Evolutionary conservation across 2,888 invertebrate genomes (phyloP).

Genomic region (Pollenia labialis): DNA sequence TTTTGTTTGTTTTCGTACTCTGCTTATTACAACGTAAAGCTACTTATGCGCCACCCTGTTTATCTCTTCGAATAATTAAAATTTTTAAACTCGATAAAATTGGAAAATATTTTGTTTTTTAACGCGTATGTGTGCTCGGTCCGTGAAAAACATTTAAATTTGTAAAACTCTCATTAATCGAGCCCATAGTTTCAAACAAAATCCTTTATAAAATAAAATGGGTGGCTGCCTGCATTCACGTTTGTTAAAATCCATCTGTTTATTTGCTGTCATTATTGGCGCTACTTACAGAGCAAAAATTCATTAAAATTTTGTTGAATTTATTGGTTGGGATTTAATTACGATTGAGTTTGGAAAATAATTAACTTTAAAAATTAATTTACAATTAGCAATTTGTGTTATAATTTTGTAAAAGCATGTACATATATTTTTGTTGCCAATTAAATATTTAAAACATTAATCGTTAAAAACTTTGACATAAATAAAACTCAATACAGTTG

Average conservation of each 20-base stretch:
- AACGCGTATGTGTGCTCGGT: too few relatives aligned
- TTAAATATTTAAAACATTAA: constrained; percentile 1
- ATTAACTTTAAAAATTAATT: constrained; percentile 49
- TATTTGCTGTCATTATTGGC: constrained; percentile 25
- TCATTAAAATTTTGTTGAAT: too few relatives aligned
- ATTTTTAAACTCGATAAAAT: too few relatives aligned
- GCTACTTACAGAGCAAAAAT: background rate
- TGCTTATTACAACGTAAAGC: too few relatives aligned
- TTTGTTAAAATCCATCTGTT: background rate
- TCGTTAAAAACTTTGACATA: too few relatives aligned
- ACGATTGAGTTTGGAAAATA: constrained; percentile 56
- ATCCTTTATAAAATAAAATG: constrained; percentile 5
- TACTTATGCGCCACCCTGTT: too few relatives aligned
- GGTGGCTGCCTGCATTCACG: constrained; percentile 16
- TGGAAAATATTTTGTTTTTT: too few relatives aligned
- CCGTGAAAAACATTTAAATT: background rate
- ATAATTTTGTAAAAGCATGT: background rate
- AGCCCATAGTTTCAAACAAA: constrained; percentile 19
- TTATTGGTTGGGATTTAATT: constrained; percentile 55
- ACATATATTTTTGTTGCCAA: background rate
- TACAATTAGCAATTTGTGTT: background rate
- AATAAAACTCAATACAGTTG: too few relatives aligned
- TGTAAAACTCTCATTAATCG: background rate
- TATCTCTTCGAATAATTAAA: background rate
- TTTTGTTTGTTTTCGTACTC: too few relatives aligned